phyloP scores from a whole-genome alignment of 2,797 vertebrate species.

The Fistularia tabacaria region DNA sequence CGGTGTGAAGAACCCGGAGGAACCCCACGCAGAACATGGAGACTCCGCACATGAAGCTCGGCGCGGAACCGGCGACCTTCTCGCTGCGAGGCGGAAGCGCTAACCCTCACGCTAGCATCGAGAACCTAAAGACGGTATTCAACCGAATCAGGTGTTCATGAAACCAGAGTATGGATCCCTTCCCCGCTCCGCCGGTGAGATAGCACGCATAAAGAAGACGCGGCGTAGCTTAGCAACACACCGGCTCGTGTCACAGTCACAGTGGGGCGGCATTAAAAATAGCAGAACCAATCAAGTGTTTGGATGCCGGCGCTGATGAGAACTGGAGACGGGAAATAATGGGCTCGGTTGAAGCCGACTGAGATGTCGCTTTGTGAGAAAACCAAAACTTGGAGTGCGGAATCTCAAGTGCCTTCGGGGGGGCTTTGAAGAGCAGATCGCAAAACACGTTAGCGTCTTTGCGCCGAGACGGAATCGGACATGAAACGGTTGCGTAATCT shows the following conservation, averaged over 20 bases:
- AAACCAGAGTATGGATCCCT: no score
- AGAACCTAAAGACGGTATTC: no score
- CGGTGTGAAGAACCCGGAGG: no score
- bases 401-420: slow-evolving; percentile 35
- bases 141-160: no score
- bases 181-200: neutral
- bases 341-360: slow-evolving; percentile 44
- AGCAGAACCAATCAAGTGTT: slow-evolving; percentile 60
- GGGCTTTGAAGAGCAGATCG: slow-evolving; percentile 35
- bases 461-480: slow-evolving; percentile 41
- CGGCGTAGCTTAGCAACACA: slow-evolving; percentile 54
- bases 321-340: slow-evolving; percentile 53
- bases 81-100: no score
- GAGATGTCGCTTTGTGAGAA: slow-evolving; percentile 41
- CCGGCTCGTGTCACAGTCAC: slow-evolving; percentile 45
- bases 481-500: slow-evolving; percentile 44
- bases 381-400: slow-evolving; percentile 11
- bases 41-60: no score
- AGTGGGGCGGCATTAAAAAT: slow-evolving; percentile 63
- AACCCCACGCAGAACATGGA: no score
- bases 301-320: slow-evolving; percentile 54
- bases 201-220: slow-evolving; percentile 31
- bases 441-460: slow-evolving; percentile 31
- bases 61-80: no score
- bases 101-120: no score